Percentiles rank a stretch among this genome's conserved stretches.
phyloP scores from a whole-genome alignment of 2,113 vertebrate species.

The Capreolus pygargus region DNA sequence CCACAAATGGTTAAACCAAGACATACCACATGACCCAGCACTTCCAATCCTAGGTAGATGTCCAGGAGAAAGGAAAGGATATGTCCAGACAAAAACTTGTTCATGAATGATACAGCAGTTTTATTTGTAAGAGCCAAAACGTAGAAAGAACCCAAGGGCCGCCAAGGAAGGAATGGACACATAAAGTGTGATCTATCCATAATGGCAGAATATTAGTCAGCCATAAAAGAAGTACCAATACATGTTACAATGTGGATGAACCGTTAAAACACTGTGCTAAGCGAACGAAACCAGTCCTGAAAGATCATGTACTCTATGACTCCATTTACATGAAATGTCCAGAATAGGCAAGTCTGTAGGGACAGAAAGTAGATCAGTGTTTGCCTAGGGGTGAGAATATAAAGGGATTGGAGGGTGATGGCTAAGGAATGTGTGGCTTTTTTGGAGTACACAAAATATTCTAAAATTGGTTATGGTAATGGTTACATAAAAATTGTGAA shows the following conservation, averaged over 20 bases:
- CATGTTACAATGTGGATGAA: accelerated
- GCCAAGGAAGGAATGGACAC: no score
- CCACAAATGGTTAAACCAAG: not conserved
- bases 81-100: not conserved
- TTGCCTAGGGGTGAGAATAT: no score
- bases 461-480: not conserved
- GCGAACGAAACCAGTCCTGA: not conserved
- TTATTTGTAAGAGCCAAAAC: not conserved
- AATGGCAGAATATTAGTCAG: not conserved
- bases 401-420: not conserved
- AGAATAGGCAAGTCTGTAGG: not conserved
- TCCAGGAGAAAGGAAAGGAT: not conserved
- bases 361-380: not conserved
- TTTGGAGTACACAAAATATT: not conserved
- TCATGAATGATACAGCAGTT: not conserved
- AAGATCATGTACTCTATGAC: accelerated
- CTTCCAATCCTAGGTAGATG: not conserved
- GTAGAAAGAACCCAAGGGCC: not conserved
- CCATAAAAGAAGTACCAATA: not conserved
- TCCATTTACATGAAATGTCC: not conserved
- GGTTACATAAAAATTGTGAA: not conserved
- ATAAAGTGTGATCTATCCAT: not conserved
- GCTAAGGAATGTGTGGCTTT: not conserved
- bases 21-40: not conserved
- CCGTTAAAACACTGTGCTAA: not conserved